These are phyloP conservation scores for Chromoteleia sp. DNA, from an alignment of 2,888 invertebrate genomes.

Conservation along the genomic window DNA sequence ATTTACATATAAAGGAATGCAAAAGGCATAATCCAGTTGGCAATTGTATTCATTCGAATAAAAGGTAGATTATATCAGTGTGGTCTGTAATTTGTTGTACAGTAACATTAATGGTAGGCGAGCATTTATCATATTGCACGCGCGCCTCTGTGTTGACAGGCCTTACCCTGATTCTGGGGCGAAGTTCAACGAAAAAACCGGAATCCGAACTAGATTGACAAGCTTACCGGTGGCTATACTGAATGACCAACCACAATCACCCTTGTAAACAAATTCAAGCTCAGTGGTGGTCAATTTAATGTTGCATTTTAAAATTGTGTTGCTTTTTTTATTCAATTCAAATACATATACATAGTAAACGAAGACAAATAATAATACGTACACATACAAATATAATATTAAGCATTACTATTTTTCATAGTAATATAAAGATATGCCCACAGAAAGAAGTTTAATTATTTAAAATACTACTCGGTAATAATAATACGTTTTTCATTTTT, in stretches of 20 bases:
- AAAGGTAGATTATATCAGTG: constrained; percentile 78
- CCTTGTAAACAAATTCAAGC: constrained; percentile 83
- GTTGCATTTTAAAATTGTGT: background rate
- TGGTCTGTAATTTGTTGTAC: constrained; percentile 83
- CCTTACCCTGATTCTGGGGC: constrained; percentile 79
- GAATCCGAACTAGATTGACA: constrained; percentile 79
- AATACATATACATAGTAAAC: too few relatives aligned
- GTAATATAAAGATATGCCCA: too few relatives aligned
- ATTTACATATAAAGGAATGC: too few relatives aligned
- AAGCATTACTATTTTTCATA: too few relatives aligned
- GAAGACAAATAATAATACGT: too few relatives aligned
- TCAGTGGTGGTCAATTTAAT: constrained; percentile 80
- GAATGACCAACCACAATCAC: constrained; percentile 82
- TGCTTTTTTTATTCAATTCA: too few relatives aligned
- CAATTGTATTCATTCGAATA: constrained; percentile 66
- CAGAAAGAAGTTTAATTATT: too few relatives aligned
- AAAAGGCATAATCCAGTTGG: constrained; percentile 34
- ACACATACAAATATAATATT: too few relatives aligned
- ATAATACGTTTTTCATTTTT: too few relatives aligned
- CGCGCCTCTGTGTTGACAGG: constrained; percentile 84
- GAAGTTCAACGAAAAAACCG: constrained; percentile 81
- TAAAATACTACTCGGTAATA: too few relatives aligned
- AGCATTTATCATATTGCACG: constrained; percentile 82
- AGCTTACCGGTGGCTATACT: constrained; percentile 71
- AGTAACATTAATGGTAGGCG: constrained; percentile 81